A percentile compares a stretch with the other conserved stretches of the same genome.
These are phyloP conservation scores for Drosophila neocordata DNA, from an alignment of 1,140 invertebrate species.

Conservation along the genomic window DNA sequence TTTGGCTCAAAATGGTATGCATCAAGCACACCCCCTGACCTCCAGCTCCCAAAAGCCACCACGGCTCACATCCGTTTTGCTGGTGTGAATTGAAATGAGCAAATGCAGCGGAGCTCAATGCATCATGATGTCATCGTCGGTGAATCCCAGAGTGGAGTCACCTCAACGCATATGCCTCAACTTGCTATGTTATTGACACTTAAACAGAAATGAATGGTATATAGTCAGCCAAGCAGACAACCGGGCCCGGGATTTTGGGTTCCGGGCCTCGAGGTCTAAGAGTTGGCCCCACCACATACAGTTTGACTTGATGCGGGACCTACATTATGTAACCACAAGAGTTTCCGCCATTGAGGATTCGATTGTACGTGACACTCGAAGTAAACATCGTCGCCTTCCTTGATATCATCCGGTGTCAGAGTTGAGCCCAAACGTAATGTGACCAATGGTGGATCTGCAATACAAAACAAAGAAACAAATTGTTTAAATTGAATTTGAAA, in stretches of 20 bases:
- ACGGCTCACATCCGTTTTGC: conserved; percentile 1
- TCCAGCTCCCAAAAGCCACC: not conserved
- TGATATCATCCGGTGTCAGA: conserved; percentile 93
- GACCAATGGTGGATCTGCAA: conserved; percentile 93
- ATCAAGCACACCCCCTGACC: conserved; percentile 10
- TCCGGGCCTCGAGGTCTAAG: not conserved
- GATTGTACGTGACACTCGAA: conserved; percentile 95
- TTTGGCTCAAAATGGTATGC: conserved; percentile 52
- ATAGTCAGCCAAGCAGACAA: conserved; percentile 62
- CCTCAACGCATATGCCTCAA: conserved; percentile 53
- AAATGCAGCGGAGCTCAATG: conserved; percentile 51
- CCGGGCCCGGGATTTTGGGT: conserved; percentile 25
- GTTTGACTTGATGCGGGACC: conserved; percentile 82
- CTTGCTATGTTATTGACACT: conserved; percentile 79
- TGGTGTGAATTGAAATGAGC: conserved; percentile 75
- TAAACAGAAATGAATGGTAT: conserved; percentile 66
- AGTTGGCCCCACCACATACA: not conserved
- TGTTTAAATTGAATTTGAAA: no score
- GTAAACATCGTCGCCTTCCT: conserved; percentile 96
- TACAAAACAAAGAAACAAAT: no score
- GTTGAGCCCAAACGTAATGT: conserved; percentile 92
- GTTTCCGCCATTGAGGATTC: conserved; percentile 92
- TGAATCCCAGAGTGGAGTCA: conserved; percentile 32
- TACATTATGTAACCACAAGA: conserved; percentile 94
- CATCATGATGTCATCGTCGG: conserved; percentile 41